Base-by-base conservation (phyloP, 1,140 invertebrate species). In the Halesus radiatus region DNA sequence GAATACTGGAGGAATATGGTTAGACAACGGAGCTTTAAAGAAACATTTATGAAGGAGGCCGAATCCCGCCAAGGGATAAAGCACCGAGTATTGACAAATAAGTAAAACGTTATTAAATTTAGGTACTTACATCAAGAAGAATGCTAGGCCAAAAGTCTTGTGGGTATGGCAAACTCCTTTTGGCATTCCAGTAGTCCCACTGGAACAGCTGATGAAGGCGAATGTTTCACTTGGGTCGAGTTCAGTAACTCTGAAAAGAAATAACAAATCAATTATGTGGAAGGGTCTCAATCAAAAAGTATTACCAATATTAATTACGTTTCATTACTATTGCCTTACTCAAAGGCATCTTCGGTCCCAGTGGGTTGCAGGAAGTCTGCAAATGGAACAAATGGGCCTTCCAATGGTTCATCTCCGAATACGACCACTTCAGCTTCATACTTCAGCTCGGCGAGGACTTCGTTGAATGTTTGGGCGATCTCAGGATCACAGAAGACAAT, bases 161-260 rank as follows among this genome's bases (percentile, higher is more conserved):
- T 83, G 82, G 5, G 74, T 58, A 6, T 76, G 50, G n/a, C 79
- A 74, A n/a, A 83, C 78, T 20, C 80, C 77, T 78, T 81, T 81
- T 5, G 80, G 82, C 3, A 81, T 50, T 50, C 82, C 82, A 6
- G 77, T 83, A n/a, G 80, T 81, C 26, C 82, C 82, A 74, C 82
- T 81, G 0, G 82, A 83, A 37, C 80, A 81, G 18, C 45, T 32
- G 37, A 81, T 60, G 58, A 83, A 60, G 15, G 64, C 72, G 8
- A 54, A 74, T 16, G 80, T 81, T 50, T 29, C 78, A 29, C 8
- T 23, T 50, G 80, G 80, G 68, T 83, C 82, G 29, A 83, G 80
- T 45, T 83, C 82, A 73, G 54, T 60, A 32, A 52, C 72, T 60
- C 80, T 83, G 75, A 20, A 80, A 80, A 56, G n/a, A 56, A 56